Base-by-base conservation (phyloP, 2,113 vertebrate species). In the Pavo muticus region DNA sequence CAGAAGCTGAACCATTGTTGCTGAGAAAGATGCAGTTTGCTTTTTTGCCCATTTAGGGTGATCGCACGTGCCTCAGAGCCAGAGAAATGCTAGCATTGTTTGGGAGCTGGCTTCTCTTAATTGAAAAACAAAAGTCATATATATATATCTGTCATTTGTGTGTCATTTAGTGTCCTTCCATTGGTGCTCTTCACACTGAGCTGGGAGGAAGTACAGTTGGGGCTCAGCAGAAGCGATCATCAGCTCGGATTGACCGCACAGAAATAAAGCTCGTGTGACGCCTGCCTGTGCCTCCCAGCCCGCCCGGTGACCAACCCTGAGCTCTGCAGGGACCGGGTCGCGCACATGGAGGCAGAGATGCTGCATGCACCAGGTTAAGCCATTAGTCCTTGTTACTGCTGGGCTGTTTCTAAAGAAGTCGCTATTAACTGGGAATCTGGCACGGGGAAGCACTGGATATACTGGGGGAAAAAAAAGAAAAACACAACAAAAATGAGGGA, bases 51-150 rank as follows among this genome's bases (percentile, higher is more conserved):
- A 90, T 94, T 93, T 95, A 95, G 91, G 87, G 85, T 0, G 6
- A 95, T 57, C 18, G 44, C 87, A 84, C 2, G 9, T 1, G 35
- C 79, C 87, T 83, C 64, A 67, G 69, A 10, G 5, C 56, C 91
- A 91, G 61, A 74, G 40, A 74, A 93, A 84, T 48, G 27, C 82
- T 15, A 45, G 40, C 70, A 88, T 90, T 95, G 88, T 95, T 77
- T 78, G 79, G 50, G 64, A 94, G 39, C 42, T 91, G 89, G 54
- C 82, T 96, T 90, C 45, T 64, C 90, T 84, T 96, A 96, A 97
- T 54, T 91, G 83, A 77, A 95, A 94, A 94, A 94, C 90, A 96
- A 94, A 93, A 95, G 94, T 80, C 77, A 56, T 69, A 19, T 80
- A 32, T 67, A 6, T 19, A 32, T 69, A 81, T 80, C 47, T 48